A percentile compares a stretch with the other conserved stretches of the same genome.
Evolutionary conservation across 2,113 vertebrate species (phyloP).

Genomic region (Rousettus leschenaultii): DNA sequence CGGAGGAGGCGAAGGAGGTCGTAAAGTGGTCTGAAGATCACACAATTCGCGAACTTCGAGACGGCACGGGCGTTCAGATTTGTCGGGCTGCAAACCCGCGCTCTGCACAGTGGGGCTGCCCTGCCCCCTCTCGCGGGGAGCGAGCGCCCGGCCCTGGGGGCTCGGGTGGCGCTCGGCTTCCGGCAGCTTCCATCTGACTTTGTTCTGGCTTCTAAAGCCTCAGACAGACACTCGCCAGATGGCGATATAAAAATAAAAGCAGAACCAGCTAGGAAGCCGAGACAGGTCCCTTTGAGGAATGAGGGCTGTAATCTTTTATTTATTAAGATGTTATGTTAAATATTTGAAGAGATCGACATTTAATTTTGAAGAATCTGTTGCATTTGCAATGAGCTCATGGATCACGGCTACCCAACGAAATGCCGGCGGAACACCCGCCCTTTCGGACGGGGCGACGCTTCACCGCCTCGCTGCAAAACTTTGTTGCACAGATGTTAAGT

Average conservation of each 20-base stretch:
- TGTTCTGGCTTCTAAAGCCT: conserved; percentile 39
- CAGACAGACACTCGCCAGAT: conserved; percentile 52
- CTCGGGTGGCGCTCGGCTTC: not conserved
- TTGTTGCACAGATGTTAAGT: not conserved
- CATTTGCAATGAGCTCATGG: conserved; percentile 50
- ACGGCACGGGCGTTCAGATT: too few species aligned
- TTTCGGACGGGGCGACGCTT: not conserved
- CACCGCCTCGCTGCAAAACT: not conserved
- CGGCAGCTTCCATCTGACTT: conserved; percentile 47
- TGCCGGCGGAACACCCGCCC: not conserved
- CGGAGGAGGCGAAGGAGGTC: not conserved
- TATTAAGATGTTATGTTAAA: conserved; percentile 65
- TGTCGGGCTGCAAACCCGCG: not conserved
- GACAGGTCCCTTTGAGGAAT: conserved; percentile 21
- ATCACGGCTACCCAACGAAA: not conserved
- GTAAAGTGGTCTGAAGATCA: not conserved
- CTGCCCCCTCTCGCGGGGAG: not conserved
- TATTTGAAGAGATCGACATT: conserved; percentile 75
- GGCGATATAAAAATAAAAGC: conserved; percentile 51
- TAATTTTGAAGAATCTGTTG: conserved; percentile 68
- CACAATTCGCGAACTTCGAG: not conserved
- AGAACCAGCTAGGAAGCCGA: not conserved
- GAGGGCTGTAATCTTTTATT: conserved; percentile 65
- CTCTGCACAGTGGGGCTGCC: not conserved
- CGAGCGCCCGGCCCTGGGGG: not conserved